Percentiles rank a stretch among this genome's conserved stretches.
These are phyloP conservation scores for Gymnosoma rotundatum DNA, from an alignment of 2,888 invertebrate genomes.

Conservation along the genomic window DNA sequence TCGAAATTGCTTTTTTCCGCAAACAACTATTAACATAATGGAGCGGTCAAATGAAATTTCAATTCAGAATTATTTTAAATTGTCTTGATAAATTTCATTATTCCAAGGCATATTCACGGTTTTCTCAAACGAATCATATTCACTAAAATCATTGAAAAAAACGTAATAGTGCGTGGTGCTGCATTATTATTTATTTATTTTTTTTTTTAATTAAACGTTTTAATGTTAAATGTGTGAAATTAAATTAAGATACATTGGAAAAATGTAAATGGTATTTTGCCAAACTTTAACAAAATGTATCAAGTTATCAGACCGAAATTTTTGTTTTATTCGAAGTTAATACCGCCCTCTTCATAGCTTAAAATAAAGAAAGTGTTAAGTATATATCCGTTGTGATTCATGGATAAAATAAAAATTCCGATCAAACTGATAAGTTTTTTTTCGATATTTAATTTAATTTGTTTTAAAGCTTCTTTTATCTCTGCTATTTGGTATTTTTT, in stretches of 20 bases:
- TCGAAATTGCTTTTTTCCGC: slow-evolving; percentile 37
- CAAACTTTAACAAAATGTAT: slow-evolving; percentile 35
- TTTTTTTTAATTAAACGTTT: not conserved
- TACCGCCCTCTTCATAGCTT: too few species aligned
- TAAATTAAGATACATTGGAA: slow-evolving; percentile 28
- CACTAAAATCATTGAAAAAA: slow-evolving; percentile 47
- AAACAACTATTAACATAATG: slow-evolving; percentile 50
- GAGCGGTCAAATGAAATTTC: slow-evolving; percentile 67
- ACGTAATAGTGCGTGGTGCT: slow-evolving; percentile 35
- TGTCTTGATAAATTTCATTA: slow-evolving; percentile 35
- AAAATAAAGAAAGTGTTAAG: too few species aligned
- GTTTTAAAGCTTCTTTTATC: too few species aligned
- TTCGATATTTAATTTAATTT: too few species aligned
- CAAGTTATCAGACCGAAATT: not conserved
- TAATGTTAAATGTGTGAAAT: slow-evolving; percentile 22
- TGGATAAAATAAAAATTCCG: too few species aligned
- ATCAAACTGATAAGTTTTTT: too few species aligned
- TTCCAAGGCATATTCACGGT: slow-evolving; percentile 50
- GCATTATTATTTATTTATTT: not conserved
- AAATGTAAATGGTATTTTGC: slow-evolving; percentile 24
- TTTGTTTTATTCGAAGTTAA: not conserved
- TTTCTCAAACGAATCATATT: slow-evolving; percentile 48
- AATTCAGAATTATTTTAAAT: slow-evolving; percentile 10
- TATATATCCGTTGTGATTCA: too few species aligned
- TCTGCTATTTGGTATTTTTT: too few species aligned